Conservation (phyloP, 2,113 vertebrate genomes). For the Chionodraco myersi region DNA sequence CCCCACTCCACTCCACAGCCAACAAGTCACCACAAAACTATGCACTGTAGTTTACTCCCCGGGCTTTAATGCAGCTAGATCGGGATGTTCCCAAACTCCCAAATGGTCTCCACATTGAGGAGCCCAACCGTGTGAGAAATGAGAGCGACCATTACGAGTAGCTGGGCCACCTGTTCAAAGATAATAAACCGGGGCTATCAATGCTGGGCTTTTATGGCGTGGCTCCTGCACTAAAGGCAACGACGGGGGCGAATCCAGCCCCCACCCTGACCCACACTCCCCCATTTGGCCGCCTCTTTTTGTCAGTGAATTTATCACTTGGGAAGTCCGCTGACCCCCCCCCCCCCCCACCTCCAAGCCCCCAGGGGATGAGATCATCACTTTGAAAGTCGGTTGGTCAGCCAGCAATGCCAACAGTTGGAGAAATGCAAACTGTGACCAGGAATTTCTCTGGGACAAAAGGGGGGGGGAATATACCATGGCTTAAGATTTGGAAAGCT, state of each 20-base stretch:
- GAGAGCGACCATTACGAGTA: constrained; percentile 59
- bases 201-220: constrained; percentile 76
- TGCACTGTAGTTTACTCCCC: constrained; percentile 63
- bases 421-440: constrained; percentile 55
- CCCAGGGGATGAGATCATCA: constrained; percentile 76
- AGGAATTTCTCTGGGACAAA: constrained; percentile 65
- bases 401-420: constrained; percentile 64
- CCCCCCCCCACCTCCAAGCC: constrained; percentile 45
- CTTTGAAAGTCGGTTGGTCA: constrained; percentile 73
- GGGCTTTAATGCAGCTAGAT: constrained; percentile 60
- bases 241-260: constrained; percentile 66
- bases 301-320: constrained; percentile 78
- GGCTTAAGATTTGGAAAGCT: constrained; percentile 40
- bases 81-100: constrained; percentile 72
- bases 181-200: constrained; percentile 83
- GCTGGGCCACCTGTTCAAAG: constrained; percentile 82
- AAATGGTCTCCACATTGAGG: constrained; percentile 69
- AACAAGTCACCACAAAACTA: constrained; percentile 70
- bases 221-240: constrained; percentile 78
- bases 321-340: constrained; percentile 70
- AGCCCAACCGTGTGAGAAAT: constrained; percentile 45
- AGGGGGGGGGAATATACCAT: constrained; percentile 18
- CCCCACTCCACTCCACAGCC: constrained; percentile 36
- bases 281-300: constrained; percentile 64
- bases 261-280: constrained; percentile 22